Percentiles rank a stretch among this genome's conserved stretches.
Conservation (phyloP, 2,888 invertebrate genomes). For the Heterodera filipjevi region DNA sequence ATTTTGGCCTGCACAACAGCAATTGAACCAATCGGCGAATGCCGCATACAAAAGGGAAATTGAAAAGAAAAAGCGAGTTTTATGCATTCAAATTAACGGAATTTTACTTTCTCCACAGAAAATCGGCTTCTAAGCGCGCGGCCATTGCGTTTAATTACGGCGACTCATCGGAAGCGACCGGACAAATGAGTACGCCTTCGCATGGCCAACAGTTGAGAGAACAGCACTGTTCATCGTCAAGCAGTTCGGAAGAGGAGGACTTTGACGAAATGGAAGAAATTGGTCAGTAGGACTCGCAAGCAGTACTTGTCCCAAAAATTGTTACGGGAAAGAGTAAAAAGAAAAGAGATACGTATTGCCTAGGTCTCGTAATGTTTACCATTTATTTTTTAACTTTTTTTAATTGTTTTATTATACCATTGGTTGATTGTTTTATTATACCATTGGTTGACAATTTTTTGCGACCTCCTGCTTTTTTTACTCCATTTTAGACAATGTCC, state of each 20-base stretch:
- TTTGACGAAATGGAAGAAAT: conserved; percentile 43
- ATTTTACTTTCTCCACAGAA: conserved; percentile 46
- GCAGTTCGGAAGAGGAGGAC: conserved; percentile 37
- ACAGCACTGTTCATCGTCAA: conserved; percentile 28
- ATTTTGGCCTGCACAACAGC: conserved; percentile 44
- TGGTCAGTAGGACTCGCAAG: conserved; percentile 31
- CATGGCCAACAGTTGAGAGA: conserved; percentile 5
- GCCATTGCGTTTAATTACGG: conserved; percentile 61
- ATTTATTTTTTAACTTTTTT: not conserved
- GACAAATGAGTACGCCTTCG: not conserved
- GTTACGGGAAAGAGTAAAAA: no score
- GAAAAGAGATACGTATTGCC: no score
- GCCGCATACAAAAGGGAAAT: conserved; percentile 42
- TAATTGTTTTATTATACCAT: no score
- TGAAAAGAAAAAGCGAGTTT: conserved; percentile 51
- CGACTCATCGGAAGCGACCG: conserved; percentile 36
- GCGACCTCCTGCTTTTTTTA: not conserved
- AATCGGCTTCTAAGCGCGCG: conserved; percentile 53
- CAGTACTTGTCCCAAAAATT: not conserved
- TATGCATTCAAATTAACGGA: no score
- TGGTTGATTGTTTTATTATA: not conserved
- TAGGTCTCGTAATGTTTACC: no score
- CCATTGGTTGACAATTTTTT: not conserved
- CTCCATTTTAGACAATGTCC: conserved; percentile 46
- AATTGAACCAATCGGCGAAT: not conserved